phyloP scores from a whole-genome alignment of 2,888 invertebrate genomes.

The Andrena bicolor region DNA sequence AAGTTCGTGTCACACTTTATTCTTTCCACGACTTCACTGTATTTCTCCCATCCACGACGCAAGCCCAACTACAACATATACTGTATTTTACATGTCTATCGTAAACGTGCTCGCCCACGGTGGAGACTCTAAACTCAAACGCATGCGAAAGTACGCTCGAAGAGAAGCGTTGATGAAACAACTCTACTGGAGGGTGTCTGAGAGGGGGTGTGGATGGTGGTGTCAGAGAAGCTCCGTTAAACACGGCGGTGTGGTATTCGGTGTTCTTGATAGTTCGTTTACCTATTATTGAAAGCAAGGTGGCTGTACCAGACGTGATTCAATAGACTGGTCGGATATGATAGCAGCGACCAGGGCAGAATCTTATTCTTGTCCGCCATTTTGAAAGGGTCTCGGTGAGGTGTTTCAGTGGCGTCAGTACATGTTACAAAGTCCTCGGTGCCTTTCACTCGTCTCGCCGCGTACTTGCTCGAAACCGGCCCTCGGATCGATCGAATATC shows the following conservation, averaged over 20 bases:
- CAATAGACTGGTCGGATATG: constrained; percentile 81
- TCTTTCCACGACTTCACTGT: not conserved
- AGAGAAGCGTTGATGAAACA: not conserved
- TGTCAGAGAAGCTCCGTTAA: constrained; percentile 30
- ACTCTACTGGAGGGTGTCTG: constrained; percentile 19
- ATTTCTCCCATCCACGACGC: not conserved
- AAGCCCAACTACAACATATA: not conserved
- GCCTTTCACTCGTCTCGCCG: constrained; percentile 39
- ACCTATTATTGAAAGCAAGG: constrained; percentile 80
- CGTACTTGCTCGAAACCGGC: constrained; percentile 31
- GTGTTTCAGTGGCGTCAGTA: constrained; percentile 61
- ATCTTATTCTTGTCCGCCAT: constrained; percentile 84
- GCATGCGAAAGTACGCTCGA: constrained; percentile 37
- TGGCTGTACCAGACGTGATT: constrained; percentile 84
- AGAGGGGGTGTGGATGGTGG: not conserved
- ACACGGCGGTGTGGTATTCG: constrained; percentile 22
- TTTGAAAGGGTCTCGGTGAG: constrained; percentile 61
- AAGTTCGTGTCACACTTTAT: not conserved
- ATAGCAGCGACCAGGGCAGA: constrained; percentile 81
- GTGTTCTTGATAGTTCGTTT: constrained; percentile 60
- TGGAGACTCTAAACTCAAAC: constrained; percentile 4
- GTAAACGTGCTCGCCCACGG: not conserved
- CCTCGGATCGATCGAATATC: constrained; percentile 5
- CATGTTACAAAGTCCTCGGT: constrained; percentile 61
- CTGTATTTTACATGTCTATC: not conserved